Percentiles rank a stretch among this genome's conserved stretches.
Evolutionary conservation across 1,140 invertebrate genomes (phyloP).

Genomic region (Myzus persicae): DNA sequence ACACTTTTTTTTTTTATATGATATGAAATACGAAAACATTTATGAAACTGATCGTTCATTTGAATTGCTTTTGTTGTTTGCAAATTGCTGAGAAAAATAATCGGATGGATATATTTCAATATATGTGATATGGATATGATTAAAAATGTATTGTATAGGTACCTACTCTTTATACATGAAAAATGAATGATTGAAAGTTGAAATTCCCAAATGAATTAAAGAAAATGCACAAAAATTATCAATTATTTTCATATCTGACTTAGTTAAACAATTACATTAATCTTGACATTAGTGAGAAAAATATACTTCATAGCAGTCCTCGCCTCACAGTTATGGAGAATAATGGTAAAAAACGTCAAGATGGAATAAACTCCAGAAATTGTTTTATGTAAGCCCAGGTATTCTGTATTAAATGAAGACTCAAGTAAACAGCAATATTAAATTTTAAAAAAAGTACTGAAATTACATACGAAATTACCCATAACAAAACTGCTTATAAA

Average conservation of each 20-base stretch:
- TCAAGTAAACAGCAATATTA: neutral
- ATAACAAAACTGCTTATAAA: neutral
- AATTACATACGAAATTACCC: neutral
- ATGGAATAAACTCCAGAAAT: neutral
- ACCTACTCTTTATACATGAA: neutral
- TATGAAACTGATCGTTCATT: neutral
- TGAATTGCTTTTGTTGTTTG: neutral
- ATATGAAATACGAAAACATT: neutral
- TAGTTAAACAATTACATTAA: neutral
- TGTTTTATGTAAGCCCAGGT: neutral
- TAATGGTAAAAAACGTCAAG: neutral
- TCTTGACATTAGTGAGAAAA: neutral
- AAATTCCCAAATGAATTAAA: neutral
- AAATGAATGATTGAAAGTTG: neutral
- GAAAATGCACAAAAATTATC: neutral
- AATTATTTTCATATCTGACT: neutral
- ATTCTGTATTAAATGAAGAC: neutral
- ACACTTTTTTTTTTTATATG: neutral
- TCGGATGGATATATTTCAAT: neutral
- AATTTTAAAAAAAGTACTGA: neutral
- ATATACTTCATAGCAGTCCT: neutral
- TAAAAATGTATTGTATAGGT: neutral
- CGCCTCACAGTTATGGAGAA: neutral
- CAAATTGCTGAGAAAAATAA: neutral
- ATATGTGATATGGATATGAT: neutral